phyloP scores from a whole-genome alignment of 2,888 invertebrate species.

The Nemoura dubitans region DNA sequence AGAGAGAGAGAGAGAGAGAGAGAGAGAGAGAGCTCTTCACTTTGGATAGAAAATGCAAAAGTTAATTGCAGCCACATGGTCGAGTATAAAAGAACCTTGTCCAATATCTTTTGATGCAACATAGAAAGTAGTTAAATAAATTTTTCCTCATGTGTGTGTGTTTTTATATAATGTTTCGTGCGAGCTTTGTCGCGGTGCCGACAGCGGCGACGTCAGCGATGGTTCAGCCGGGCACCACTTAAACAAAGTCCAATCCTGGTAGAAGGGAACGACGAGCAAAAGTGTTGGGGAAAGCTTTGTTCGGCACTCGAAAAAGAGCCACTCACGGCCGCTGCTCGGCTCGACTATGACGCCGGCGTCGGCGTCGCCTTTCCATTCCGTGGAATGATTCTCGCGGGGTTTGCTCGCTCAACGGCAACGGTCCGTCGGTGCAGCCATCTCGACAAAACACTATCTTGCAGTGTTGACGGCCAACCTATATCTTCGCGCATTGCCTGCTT shows the following conservation, averaged over 20 bases:
- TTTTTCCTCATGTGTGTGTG: neutral
- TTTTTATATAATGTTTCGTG: neutral
- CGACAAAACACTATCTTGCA: conserved; percentile 8
- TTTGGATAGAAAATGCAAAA: too few relatives aligned
- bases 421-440: neutral
- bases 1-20: too few relatives aligned
- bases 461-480: conserved; percentile 16
- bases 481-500: conserved; percentile 9
- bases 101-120: neutral
- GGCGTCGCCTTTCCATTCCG: conserved; percentile 10
- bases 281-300: conserved; percentile 21
- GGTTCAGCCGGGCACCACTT: neutral
- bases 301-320: conserved; percentile 8
- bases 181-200: neutral
- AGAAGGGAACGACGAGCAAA: neutral
- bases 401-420: neutral
- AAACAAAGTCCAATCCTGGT: neutral
- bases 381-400: conserved; percentile 8
- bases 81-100: too few relatives aligned
- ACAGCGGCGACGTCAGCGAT: neutral
- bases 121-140: neutral
- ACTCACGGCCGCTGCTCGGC: neutral
- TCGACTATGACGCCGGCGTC: neutral
- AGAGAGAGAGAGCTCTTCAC: too few relatives aligned
- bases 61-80: too few relatives aligned